Evolutionary conservation across 1,140 invertebrate genomes (phyloP).

Genomic region (Ips typographus): DNA sequence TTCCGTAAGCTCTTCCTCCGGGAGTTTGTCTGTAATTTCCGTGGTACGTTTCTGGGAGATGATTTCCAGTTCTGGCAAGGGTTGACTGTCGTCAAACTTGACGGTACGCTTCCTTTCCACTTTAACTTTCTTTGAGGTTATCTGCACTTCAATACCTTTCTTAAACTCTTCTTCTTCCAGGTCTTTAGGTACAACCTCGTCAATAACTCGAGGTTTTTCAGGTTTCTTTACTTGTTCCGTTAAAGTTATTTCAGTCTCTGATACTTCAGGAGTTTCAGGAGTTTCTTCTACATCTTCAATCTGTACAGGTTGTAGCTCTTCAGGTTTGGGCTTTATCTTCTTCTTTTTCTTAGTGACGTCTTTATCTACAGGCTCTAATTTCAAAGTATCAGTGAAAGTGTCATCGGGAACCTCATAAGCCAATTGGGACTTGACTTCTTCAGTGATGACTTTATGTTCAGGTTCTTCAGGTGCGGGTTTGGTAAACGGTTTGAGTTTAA

Average conservation of each 20-base stretch:
- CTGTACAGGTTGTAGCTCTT: slow-evolving; percentile 47
- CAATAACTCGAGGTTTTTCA: slow-evolving; percentile 49
- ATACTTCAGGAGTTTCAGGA: slow-evolving; percentile 43
- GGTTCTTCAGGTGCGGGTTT: slow-evolving; percentile 46
- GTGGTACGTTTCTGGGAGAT: slow-evolving; percentile 49
- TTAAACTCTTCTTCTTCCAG: slow-evolving; percentile 51
- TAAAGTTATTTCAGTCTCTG: slow-evolving; percentile 51
- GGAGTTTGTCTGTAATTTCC: slow-evolving; percentile 54
- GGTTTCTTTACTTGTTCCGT: slow-evolving; percentile 44
- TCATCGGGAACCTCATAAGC: slow-evolving; percentile 34
- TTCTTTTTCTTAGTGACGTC: slow-evolving; percentile 9
- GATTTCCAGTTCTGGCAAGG: slow-evolving; percentile 59
- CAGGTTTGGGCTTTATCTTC: slow-evolving; percentile 34
- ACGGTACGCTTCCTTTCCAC: slow-evolving; percentile 51
- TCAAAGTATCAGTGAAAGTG: slow-evolving; percentile 43
- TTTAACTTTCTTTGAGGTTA: slow-evolving; percentile 55
- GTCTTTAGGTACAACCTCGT: slow-evolving; percentile 49
- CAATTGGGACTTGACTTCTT: slow-evolving; percentile 36
- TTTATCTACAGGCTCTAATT: slow-evolving; percentile 41
- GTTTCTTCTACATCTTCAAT: slow-evolving; percentile 47
- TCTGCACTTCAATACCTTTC: slow-evolving; percentile 56
- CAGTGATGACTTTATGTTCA: slow-evolving; percentile 34
- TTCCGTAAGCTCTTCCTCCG: slow-evolving; percentile 55
- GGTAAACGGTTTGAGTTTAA: slow-evolving; percentile 48
- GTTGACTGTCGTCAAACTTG: slow-evolving; percentile 53